These are phyloP conservation scores for Phengaris arion DNA, from an alignment of 2,888 invertebrate species.

Conservation along the genomic window DNA sequence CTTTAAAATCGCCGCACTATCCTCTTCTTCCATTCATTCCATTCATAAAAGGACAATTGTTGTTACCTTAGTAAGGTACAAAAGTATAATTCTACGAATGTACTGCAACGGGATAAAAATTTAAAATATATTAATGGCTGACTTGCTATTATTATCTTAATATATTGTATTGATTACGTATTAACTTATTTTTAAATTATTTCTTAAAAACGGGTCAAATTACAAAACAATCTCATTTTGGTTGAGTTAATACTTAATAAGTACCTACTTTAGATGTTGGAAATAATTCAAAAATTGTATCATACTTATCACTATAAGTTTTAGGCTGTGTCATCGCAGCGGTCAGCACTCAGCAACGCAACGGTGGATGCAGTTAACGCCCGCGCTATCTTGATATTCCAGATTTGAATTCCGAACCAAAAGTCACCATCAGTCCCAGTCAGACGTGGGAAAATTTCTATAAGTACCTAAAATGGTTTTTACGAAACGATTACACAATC, in stretches of 20 bases:
- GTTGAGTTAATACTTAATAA: too few relatives aligned
- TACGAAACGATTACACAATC: neutral
- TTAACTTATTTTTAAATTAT: too few relatives aligned
- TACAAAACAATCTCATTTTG: too few relatives aligned
- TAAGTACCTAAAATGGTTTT: slow-evolving; percentile 13
- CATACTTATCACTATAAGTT: neutral
- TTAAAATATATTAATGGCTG: neutral
- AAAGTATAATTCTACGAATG: slow-evolving; percentile 4
- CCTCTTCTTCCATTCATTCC: neutral
- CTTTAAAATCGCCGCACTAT: slow-evolving; percentile 14
- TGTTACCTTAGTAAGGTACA: neutral
- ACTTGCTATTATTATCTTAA: neutral
- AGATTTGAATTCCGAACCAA: slow-evolving; percentile 48
- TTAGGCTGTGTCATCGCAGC: slow-evolving; percentile 33
- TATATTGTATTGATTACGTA: too few relatives aligned
- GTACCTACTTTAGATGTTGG: neutral
- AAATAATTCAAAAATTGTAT: neutral
- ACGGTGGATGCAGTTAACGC: slow-evolving; percentile 68
- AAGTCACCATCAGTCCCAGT: too few relatives aligned
- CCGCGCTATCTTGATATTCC: slow-evolving; percentile 62
- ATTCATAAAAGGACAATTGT: slow-evolving; percentile 5
- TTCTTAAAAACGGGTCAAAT: too few relatives aligned
- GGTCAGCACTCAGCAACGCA: slow-evolving; percentile 32
- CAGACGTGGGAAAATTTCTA: slow-evolving; percentile 47
- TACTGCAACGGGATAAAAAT: slow-evolving; percentile 4